These are phyloP conservation scores for Mormyrops attenuatus DNA, from an alignment of 2,797 vertebrate genomes.

Conservation along the genomic window DNA sequence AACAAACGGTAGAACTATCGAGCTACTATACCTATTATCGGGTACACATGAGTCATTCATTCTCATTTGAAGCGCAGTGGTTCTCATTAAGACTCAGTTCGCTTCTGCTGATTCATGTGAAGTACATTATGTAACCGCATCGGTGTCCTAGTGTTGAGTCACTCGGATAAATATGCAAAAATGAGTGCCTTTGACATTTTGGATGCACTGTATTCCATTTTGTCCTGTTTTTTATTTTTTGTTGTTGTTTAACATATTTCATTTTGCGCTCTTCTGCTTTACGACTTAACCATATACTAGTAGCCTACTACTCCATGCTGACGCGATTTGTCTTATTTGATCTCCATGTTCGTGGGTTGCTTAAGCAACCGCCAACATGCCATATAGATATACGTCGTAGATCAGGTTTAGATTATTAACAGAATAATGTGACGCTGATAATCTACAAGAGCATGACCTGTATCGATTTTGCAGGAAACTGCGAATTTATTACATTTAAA, in stretches of 20 bases:
- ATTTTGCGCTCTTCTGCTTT: background rate
- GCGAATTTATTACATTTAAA: background rate
- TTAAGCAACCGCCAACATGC: background rate
- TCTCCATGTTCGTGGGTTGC: background rate
- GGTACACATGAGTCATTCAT: background rate
- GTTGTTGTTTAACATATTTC: background rate
- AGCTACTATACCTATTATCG: background rate
- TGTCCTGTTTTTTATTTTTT: background rate
- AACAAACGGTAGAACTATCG: background rate
- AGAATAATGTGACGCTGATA: background rate
- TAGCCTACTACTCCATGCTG: background rate
- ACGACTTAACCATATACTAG: too few species aligned
- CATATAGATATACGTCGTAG: background rate
- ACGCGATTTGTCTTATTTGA: background rate
- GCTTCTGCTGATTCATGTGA: background rate
- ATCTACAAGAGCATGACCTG: background rate
- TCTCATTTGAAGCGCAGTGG: background rate
- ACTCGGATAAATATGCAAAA: constrained; percentile 7
- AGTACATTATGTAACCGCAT: background rate
- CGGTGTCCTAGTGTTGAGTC: constrained; percentile 7
- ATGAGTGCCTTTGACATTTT: background rate
- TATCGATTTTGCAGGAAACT: background rate
- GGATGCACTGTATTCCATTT: background rate
- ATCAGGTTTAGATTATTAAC: background rate
- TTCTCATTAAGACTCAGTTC: background rate